phyloP scores from a whole-genome alignment of 2,113 vertebrate species.

The Nycticryphes semicollaris region DNA sequence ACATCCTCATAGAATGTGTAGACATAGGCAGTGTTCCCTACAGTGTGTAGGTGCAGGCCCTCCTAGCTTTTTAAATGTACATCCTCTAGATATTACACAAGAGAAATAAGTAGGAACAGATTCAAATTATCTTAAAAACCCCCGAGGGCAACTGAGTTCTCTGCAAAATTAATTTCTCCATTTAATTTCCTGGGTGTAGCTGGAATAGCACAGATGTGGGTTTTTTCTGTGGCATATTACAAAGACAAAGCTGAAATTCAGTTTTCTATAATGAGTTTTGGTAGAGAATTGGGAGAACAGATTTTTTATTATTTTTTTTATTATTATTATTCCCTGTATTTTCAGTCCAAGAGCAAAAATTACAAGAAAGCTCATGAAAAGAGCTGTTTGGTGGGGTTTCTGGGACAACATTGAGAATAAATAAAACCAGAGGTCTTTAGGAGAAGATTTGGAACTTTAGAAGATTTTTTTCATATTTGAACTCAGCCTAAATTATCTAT shows the following conservation, averaged over 20 bases:
- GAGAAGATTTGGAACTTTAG: background rate
- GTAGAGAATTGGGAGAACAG: background rate
- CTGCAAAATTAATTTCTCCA: background rate
- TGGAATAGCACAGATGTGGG: background rate
- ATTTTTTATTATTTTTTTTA: background rate
- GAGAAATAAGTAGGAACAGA: background rate
- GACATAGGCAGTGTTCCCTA: background rate
- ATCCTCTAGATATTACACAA: background rate
- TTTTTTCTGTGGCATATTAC: background rate
- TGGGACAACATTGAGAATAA: background rate
- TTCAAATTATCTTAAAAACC: background rate
- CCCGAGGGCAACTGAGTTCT: background rate
- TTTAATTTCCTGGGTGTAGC: background rate
- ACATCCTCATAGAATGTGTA: background rate
- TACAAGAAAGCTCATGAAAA: background rate
- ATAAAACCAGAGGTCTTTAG: background rate
- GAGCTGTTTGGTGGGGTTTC: background rate
- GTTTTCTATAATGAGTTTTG: background rate
- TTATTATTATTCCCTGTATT: background rate
- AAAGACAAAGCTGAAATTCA: background rate
- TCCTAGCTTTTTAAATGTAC: background rate
- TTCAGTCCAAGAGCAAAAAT: constrained; percentile 9
- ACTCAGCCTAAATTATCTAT: background rate
- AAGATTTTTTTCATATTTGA: background rate
- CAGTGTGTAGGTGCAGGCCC: accelerated